Evolutionary conservation across 1,140 invertebrate species (phyloP).

Genomic region (Andricus grossulariae): DNA sequence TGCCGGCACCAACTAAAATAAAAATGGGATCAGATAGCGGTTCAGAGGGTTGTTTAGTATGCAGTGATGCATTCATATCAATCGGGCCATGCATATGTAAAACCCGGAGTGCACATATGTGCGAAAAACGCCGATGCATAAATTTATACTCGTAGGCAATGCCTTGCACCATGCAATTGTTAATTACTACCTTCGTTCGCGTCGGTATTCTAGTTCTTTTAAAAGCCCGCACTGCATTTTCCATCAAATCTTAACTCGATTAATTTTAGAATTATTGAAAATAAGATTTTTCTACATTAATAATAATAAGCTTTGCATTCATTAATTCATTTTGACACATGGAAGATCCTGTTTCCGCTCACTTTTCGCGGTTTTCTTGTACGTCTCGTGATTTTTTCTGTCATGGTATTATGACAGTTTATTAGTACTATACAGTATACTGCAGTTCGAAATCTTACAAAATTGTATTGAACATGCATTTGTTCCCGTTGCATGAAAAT

Average conservation of each 20-base stretch:
- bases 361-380: too few relatives aligned
- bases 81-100: conserved; percentile 73
- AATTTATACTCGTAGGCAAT: conserved; percentile 64
- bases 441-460: too few relatives aligned
- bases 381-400: too few relatives aligned
- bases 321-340: too few relatives aligned
- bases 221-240: neutral
- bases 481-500: neutral
- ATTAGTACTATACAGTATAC: too few relatives aligned
- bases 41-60: conserved; percentile 64
- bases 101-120: conserved; percentile 52
- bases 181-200: conserved; percentile 62
- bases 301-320: too few relatives aligned
- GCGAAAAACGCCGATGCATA: conserved; percentile 66
- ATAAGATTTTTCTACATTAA: too few relatives aligned
- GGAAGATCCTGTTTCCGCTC: too few relatives aligned
- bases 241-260: neutral
- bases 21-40: conserved; percentile 70
- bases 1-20: conserved; percentile 43
- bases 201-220: neutral
- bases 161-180: conserved; percentile 64
- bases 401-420: too few relatives aligned
- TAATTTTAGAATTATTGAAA: too few relatives aligned
- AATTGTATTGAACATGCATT: neutral
- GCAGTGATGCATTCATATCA: conserved; percentile 75